phyloP scores from a whole-genome alignment of 2,797 vertebrate species.

The Acanthopagrus latus region DNA sequence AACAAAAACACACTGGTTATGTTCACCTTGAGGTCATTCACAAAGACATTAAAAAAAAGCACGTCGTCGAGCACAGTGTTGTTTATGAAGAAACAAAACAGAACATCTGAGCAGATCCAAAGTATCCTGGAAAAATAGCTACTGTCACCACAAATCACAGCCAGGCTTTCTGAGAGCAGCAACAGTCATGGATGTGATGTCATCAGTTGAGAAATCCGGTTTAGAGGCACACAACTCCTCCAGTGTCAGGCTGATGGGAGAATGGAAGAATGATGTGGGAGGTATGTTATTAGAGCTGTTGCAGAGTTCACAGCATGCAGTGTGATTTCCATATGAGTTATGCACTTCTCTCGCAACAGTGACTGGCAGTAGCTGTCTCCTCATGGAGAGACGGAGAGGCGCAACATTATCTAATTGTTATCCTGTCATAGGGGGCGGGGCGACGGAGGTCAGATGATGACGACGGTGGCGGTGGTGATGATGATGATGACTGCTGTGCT shows the following conservation, averaged over 20 bases:
- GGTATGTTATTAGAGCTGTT: neutral
- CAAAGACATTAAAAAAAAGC: neutral
- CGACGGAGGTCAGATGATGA: constrained; percentile 63
- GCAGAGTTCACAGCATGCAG: neutral
- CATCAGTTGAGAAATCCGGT: neutral
- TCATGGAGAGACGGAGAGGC: neutral
- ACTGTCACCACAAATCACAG: neutral
- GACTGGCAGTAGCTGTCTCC: constrained; percentile 5
- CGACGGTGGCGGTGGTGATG: constrained; percentile 39
- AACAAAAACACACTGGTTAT: neutral
- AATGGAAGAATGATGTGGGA: neutral
- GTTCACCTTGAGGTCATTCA: neutral
- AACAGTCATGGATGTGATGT: neutral
- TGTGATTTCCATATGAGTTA: constrained; percentile 3
- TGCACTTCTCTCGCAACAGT: neutral
- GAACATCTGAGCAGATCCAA: too few relatives aligned
- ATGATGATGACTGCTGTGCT: constrained; percentile 46
- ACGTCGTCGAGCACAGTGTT: neutral
- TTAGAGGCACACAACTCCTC: neutral
- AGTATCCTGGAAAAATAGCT: too few relatives aligned
- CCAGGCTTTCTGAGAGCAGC: neutral
- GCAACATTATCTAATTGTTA: constrained; percentile 78
- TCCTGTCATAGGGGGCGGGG: constrained; percentile 52
- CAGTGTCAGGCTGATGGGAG: neutral
- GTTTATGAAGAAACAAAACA: too few relatives aligned